A percentile compares a stretch with the other conserved stretches of the same genome.
Evolutionary conservation across 2,797 vertebrate genomes (phyloP).

Genomic region (Trichosurus vulpecula): DNA sequence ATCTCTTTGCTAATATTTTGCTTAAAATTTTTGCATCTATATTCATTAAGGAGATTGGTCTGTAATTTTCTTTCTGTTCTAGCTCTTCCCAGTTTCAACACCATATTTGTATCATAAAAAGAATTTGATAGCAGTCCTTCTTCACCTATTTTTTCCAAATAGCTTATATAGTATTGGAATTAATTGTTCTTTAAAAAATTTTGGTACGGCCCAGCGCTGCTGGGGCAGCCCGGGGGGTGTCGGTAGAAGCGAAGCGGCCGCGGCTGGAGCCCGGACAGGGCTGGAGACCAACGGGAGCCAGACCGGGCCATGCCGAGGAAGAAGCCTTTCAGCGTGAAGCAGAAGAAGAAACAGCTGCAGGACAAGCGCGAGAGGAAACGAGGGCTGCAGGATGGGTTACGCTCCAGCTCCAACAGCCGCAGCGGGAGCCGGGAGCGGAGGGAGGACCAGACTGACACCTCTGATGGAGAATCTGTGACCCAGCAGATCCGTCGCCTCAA

Average conservation of each 20-base stretch:
- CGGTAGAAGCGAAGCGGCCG: conserved; percentile 51
- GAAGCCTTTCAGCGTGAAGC: conserved; percentile 96
- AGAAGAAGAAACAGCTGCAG: conserved; percentile 96
- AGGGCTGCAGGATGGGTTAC: conserved; percentile 84
- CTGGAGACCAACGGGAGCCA: conserved; percentile 49
- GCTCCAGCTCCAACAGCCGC: conserved; percentile 92
- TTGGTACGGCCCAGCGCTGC: conserved; percentile 43
- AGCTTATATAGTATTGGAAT: no score
- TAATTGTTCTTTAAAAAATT: no score
- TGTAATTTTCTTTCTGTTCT: no score
- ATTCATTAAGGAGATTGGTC: no score
- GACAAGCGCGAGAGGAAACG: conserved; percentile 93
- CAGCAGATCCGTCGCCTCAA: conserved; percentile 90
- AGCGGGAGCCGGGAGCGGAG: conserved; percentile 92
- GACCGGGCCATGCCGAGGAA: conserved; percentile 91
- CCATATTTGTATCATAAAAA: no score
- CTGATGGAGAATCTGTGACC: conserved; percentile 92
- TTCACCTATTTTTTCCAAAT: no score
- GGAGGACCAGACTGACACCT: conserved; percentile 92
- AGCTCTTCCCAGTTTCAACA: no score
- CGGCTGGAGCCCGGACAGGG: conserved; percentile 64
- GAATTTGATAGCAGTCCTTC: no score
- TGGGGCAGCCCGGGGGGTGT: conserved; percentile 56
- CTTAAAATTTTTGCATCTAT: no score
- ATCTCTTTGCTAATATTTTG: no score